Base-by-base conservation (phyloP, 2,888 invertebrate species). In the Diaphora mendica region DNA sequence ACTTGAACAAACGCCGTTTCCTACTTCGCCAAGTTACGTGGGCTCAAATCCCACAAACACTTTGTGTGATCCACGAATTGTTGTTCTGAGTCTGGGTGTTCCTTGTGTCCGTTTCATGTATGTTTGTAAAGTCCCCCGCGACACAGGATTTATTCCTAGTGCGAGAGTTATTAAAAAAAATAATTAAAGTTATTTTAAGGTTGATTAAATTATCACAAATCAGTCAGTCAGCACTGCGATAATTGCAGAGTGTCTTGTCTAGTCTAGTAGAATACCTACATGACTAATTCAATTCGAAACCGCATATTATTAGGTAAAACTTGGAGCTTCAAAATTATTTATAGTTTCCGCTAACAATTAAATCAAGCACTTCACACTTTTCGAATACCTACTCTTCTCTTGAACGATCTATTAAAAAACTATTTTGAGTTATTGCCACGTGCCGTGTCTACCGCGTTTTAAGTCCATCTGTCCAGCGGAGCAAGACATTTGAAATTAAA, bases 401-500 rank as follows among this genome's bases (percentile, higher is more conserved):
- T 59, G 13, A 59, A 26, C 26, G 13, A 9, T 26, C 4, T 15
- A 26, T 11, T 59, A 48, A 13, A 59, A 17, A 30, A 62, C 1
- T 62, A 2, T 62, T 62, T 62, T 8, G 17, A 62, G 26, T 62
- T 30, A 30, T 20, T 44, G 7, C 59, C 9, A 68, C 68, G 20
- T 77, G 85, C 84, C 87, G 70, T 68, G 76, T 91, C 90, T 91
- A 84, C 44, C 74, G 64, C 59, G 67, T 81, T 71, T 48, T 59
- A 84, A 77, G 76, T 73, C 83, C 80, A 74, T 74, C 71, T 65
- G 83, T 79, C 81, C 90, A 89, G 79, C 91, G 82, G 87, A 91
- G 87, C 91, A 91, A 88, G 87, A 89, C 90, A 91, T 90, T 90
- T 90, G 89, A 91, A 92, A 93, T 92, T 92, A 92, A 92, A 93